Percentiles rank a stretch among this genome's conserved stretches.
Conservation (phyloP, 1,140 invertebrate genomes). For the Homalodisca vitripennis region DNA sequence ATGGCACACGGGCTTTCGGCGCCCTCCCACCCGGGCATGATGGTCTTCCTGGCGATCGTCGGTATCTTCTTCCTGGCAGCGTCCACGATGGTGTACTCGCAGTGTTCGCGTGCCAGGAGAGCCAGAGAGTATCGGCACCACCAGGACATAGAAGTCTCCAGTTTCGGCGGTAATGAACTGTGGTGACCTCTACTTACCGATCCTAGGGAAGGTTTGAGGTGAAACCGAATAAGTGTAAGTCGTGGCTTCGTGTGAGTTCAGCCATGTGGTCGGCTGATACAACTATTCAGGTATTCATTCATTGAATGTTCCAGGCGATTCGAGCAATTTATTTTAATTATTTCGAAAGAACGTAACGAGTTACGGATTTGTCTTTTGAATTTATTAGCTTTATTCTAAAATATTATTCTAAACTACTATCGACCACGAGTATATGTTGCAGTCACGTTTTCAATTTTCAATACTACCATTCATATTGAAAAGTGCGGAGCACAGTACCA, state of each 20-base stretch:
- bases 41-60: slow-evolving; percentile 6
- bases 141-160: slow-evolving; percentile 28
- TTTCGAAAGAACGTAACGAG: neutral
- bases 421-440: too few relatives aligned
- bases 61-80: slow-evolving; percentile 12
- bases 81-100: slow-evolving; percentile 13
- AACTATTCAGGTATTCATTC: neutral
- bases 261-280: neutral
- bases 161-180: neutral
- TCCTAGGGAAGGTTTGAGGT: neutral
- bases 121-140: slow-evolving; percentile 1
- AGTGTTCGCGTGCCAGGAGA: neutral
- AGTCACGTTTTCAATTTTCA: too few relatives aligned
- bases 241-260: neutral
- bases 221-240: neutral
- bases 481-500: too few relatives aligned
- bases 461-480: too few relatives aligned
- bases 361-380: neutral
- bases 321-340: neutral
- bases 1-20: neutral
- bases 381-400: too few relatives aligned
- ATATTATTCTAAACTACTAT: too few relatives aligned
- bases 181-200: slow-evolving; percentile 20
- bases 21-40: slow-evolving; percentile 18
- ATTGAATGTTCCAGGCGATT: neutral